Base-by-base conservation (phyloP, 2,888 invertebrate genomes). In the Zele albiditarsus region DNA sequence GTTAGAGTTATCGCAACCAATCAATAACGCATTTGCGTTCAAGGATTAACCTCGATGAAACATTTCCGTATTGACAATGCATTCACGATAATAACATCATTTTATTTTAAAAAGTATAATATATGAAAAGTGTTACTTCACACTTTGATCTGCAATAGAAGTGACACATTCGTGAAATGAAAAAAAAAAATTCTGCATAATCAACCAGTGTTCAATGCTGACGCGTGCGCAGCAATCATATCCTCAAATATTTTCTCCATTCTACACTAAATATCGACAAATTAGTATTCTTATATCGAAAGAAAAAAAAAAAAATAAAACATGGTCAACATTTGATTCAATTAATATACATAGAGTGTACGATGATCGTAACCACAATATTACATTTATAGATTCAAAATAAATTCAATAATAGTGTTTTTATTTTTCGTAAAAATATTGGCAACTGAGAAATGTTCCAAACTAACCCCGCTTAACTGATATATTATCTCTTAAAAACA, bases 111-210 rank as follows among this genome's bases (percentile, higher is more conserved):
- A 16, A 62, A 38, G 63, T 28, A 38, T 33, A 20, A 31, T 62
- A 16, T 3, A 62, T 63, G 10, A 62, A 14, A 33, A 33, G 3
- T 38, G 20, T 27, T 12, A 23, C 53, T 53, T 20, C 20, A 33
- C 38, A 63, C 63, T 63, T 63, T 63, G 63, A 63, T 63, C 63
- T 63, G n/a, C 2, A 53, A 53, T 12, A 60, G 3, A 14, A 16
- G 31, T 16, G 31, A 62, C 20, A 33, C 33, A 20, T 33, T 20
- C 20, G 28, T 60, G 2, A 53, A 14, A 0, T 16, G n/a, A 53
- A 53, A 53, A 53, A 53, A 53, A 53, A 53, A 25, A 16, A 8
- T 38, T 38, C 33, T 33, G 63, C 63, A 5, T 20, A 5, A 63
- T 62, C 28, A 25, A 28, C 5, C 25, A 31, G 3, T 31, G 16